Base-by-base conservation (phyloP, 2,113 vertebrate genomes). In the Paraplagusia blochii region DNA sequence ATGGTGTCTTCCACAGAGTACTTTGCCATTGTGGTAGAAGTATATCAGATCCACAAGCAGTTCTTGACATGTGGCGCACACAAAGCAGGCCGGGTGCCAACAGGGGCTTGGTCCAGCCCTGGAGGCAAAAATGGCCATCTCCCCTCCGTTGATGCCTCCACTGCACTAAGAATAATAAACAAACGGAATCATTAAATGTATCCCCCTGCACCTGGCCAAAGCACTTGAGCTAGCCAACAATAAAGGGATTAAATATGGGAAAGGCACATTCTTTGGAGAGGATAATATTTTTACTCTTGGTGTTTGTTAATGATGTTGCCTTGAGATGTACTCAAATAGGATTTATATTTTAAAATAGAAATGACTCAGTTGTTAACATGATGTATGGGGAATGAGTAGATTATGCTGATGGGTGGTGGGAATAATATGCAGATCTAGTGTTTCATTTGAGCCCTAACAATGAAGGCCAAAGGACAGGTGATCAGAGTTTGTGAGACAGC, bases 1-100 rank as follows among this genome's bases (percentile, higher is more conserved):
- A 0, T 98, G 95, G 76, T 98, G 96, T 76, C 95, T 90, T 56
- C 96, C 96, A 1, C 96, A 98, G 74, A 96, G 90, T 77, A 97
- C 92, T 84, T 94, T 94, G 71, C 92, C 94, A 65, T 94, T 93
- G 87, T 97, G 93, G 86, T 93, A 93, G 88, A 98, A 98, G 84
- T 98, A 98, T 86, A 98, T 98, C 14, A 98, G 91, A 82, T 98
- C 96, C 66, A 98, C 96, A 33, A 99, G 90, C 44, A 97, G 91
- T 85, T 98, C 94, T 0, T 90, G 90, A 77, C 96, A 98, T 0
- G 94, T 95, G 73, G 89, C 89, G 58, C 96, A 99, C 43, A 88
- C 89, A 29, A 99, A 99, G 80, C 96, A 99, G 0, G 94, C 90
- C 1, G 96, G 94, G 66, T 99, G 96, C 96, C 96, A 98, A 86